Conservation (phyloP, 1,140 invertebrate species). For the Phthorimaea operculella region DNA sequence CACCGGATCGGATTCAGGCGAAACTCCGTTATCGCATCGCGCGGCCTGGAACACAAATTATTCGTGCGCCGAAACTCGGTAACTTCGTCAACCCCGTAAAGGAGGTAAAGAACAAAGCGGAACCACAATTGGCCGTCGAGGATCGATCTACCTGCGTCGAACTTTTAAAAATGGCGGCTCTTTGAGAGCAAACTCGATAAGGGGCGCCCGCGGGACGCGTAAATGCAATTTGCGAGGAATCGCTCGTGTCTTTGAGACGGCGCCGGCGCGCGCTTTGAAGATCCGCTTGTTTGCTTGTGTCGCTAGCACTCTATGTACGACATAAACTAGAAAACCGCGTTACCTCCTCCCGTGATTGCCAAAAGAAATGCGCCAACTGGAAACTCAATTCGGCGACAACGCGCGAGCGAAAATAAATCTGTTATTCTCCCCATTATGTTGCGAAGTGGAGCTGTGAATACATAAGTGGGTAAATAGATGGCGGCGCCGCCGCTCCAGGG, state of each 20-base stretch:
- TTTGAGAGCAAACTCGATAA: slow-evolving; percentile 64
- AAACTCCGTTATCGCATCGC: slow-evolving; percentile 59
- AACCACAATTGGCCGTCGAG: slow-evolving; percentile 56
- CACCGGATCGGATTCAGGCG: slow-evolving; percentile 49
- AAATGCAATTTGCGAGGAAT: slow-evolving; percentile 62
- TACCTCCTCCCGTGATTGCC: not conserved
- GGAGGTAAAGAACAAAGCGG: slow-evolving; percentile 57
- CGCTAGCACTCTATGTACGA: slow-evolving; percentile 4
- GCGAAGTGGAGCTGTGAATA: slow-evolving; percentile 4
- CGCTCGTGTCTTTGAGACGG: slow-evolving; percentile 56
- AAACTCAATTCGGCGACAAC: slow-evolving; percentile 3
- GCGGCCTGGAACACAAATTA: slow-evolving; percentile 61
- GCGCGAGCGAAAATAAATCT: slow-evolving; percentile 1
- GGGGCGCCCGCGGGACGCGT: slow-evolving; percentile 58
- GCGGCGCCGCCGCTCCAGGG: slow-evolving; percentile 4
- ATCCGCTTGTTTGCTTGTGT: slow-evolving; percentile 44
- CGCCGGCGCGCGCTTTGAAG: slow-evolving; percentile 36
- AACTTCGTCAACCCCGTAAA: slow-evolving; percentile 64
- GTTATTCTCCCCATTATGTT: slow-evolving; percentile 3
- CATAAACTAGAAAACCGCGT: slow-evolving; percentile 4
- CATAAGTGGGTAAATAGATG: slow-evolving; percentile 7
- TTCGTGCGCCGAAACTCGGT: slow-evolving; percentile 59
- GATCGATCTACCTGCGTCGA: slow-evolving; percentile 57
- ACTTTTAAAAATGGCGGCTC: slow-evolving; percentile 65
- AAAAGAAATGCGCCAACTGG: not conserved